Conservation (phyloP, 1,140 invertebrate genomes). For the Hestina assimilis region DNA sequence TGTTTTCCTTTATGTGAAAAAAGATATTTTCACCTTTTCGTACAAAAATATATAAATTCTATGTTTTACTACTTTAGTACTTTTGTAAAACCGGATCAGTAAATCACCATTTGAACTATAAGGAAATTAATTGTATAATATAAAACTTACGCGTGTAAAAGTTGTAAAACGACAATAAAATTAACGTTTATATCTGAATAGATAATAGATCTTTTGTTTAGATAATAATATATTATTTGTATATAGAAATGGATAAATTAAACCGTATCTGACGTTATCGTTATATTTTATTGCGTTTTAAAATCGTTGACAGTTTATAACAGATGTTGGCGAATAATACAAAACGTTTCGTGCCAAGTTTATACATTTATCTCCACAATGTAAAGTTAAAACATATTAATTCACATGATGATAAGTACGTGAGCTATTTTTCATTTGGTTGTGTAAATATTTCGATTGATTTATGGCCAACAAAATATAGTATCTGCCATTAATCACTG, state of each 20-base stretch:
- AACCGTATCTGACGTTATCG: conserved; percentile 2
- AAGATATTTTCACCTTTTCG: too few species aligned
- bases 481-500: conserved; percentile 3
- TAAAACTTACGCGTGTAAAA: too few species aligned
- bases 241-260: neutral
- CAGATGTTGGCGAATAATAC: conserved; percentile 15
- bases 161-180: too few species aligned
- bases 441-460: conserved; percentile 25
- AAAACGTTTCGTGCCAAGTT: conserved; percentile 16
- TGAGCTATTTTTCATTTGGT: conserved; percentile 17
- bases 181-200: too few species aligned
- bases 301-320: conserved; percentile 18
- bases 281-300: conserved; percentile 11
- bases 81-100: too few species aligned
- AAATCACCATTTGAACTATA: too few species aligned
- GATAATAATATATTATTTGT: too few species aligned
- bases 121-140: too few species aligned
- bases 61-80: too few species aligned
- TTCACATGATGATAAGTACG: conserved; percentile 23
- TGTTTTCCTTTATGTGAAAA: too few species aligned
- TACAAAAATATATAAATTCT: too few species aligned
- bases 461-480: conserved; percentile 13
- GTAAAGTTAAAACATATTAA: conserved; percentile 24
- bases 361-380: conserved; percentile 16
- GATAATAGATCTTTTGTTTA: too few species aligned